Percentiles rank a stretch among this genome's conserved stretches.
Conservation (phyloP, 2,888 invertebrate species). For the Portevinia maculata region DNA sequence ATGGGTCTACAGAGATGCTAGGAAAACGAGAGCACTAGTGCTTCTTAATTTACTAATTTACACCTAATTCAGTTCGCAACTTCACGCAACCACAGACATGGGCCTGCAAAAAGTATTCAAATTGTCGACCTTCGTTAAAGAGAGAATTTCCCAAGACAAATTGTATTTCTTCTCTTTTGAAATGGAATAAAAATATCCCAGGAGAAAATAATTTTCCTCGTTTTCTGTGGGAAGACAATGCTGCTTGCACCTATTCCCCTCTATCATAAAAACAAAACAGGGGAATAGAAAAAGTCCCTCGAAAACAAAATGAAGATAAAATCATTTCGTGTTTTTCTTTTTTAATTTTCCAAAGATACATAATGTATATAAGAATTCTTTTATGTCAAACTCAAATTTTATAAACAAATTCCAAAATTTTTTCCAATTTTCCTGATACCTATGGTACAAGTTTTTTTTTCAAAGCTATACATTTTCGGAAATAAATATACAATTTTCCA, state of each 20-base stretch:
- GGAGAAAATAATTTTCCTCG: too few species aligned
- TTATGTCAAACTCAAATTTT: background rate
- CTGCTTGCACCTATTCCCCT: too few species aligned
- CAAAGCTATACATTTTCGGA: background rate
- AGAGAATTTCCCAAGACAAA: constrained; percentile 53
- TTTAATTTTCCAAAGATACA: too few species aligned
- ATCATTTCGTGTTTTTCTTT: too few species aligned
- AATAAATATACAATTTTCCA: constrained; percentile 13
- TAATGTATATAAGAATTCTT: too few species aligned
- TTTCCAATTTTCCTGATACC: background rate
- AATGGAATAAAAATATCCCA: background rate
- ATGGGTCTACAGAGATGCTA: too few species aligned
- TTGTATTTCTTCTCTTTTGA: background rate
- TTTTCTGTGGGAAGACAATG: too few species aligned
- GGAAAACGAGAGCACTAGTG: too few species aligned
- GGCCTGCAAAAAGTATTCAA: background rate
- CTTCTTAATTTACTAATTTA: too few species aligned
- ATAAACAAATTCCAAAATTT: background rate
- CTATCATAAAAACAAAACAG: background rate
- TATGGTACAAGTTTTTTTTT: background rate
- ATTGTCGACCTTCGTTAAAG: constrained; percentile 29
- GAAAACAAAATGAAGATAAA: background rate
- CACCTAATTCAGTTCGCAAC: too few species aligned
- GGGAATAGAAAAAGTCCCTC: background rate
- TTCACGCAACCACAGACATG: constrained; percentile 45